These are phyloP conservation scores for Choristoneura fumiferana DNA, from an alignment of 1,140 invertebrate genomes.

Conservation along the genomic window DNA sequence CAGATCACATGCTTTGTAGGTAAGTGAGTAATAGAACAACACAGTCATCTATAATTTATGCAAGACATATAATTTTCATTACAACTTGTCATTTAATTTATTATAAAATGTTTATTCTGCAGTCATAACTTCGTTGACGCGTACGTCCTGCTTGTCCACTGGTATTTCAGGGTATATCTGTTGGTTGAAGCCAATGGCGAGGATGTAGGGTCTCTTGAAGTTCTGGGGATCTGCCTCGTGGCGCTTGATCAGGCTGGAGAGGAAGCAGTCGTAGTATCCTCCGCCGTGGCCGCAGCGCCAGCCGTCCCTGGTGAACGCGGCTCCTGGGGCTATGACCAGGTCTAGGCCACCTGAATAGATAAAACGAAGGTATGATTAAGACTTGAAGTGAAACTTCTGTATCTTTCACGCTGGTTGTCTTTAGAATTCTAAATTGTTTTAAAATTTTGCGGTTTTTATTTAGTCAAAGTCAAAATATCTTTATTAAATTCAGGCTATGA, in stretches of 20 bases:
- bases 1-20: too few species aligned
- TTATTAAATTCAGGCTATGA: too few species aligned
- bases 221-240: not conserved
- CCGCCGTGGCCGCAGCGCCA: conserved; percentile 89
- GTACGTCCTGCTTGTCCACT: not conserved
- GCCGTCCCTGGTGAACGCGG: conserved; percentile 87
- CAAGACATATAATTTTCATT: too few species aligned
- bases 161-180: conserved; percentile 15
- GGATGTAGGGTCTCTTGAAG: conserved; percentile 6
- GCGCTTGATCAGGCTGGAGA: not conserved
- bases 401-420: too few species aligned
- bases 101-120: not conserved
- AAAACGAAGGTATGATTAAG: not conserved
- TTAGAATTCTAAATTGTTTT: too few species aligned
- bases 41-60: too few species aligned
- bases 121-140: conserved; percentile 19
- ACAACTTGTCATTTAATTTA: too few species aligned
- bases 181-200: conserved; percentile 17
- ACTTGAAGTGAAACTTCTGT: not conserved
- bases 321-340: conserved; percentile 90
- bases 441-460: too few species aligned
- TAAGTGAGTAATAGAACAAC: too few species aligned
- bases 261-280: conserved; percentile 86
- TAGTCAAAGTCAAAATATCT: too few species aligned
- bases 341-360: conserved; percentile 84